Base-by-base conservation (phyloP, 2,113 vertebrate species). In the Vanacampus margaritifer region DNA sequence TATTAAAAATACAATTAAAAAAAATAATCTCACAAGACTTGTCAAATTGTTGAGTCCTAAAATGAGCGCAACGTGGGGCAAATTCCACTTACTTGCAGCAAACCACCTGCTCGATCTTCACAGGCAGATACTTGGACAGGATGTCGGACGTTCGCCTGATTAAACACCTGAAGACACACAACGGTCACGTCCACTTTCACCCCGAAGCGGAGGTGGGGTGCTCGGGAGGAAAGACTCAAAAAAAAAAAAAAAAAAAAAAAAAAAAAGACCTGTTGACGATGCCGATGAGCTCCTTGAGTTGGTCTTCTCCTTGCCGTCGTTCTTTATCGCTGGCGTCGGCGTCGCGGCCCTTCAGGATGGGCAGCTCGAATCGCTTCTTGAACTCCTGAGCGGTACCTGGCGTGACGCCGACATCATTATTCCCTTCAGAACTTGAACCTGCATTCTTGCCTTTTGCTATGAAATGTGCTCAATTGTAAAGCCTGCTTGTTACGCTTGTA, bases 61-160 rank as follows among this genome's bases (percentile, higher is more conserved):
- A 51, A 51, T 51, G 32, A 17, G 17, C 53, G 12, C 23, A 1
- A 0, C 1, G 23, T 23, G 48, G 9, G 10, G 21, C 2, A 16
- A 57, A 14, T 16, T 26, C 3, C 10, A 73, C 81, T 1, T 91
- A 99, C 97, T 95, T 95, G 90, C 97, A 99, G 82, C 96, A 99
- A 48, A 99, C 94, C 62, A 99, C 95, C 76, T 98, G 96, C 76
- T 99, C 97, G 2, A 98, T 94, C 84, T 99, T 99, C 85, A 98
- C 95, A 0, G 97, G 97, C n/a, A 99, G 90, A 75, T 99, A 99
- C 83, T 98, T 99, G 26, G 97, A 98, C 61, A 99, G 89, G 76
- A 99, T 98, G 71, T 99, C 95, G 0, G 97, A 98, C 6, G 97
- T 99, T 81, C 97, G 95, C 81, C 97, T 88, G 72, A 99, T 99